Conservation (phyloP, 2,113 vertebrate species). For the Mus pahari region DNA sequence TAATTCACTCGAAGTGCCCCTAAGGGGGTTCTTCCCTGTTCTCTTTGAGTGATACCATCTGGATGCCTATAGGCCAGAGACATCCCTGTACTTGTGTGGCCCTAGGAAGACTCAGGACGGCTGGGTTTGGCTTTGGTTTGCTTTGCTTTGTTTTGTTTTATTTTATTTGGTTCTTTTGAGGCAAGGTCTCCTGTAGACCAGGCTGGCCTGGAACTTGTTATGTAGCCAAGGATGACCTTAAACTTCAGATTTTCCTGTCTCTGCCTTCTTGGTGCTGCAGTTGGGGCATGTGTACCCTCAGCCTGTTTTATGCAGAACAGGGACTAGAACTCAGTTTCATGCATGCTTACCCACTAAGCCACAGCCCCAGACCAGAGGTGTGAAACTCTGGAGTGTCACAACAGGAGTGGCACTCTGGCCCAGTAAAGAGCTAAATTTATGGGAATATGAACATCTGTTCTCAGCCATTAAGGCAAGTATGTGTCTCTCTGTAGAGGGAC, state of each 20-base stretch:
- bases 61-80: background rate
- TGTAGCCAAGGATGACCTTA: background rate
- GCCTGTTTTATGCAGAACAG: background rate
- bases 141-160: background rate
- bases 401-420: background rate
- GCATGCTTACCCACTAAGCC: background rate
- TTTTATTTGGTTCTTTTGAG: background rate
- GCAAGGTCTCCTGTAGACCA: background rate
- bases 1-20: background rate
- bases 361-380: background rate
- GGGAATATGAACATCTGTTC: background rate
- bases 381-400: background rate
- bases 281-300: too few relatives aligned
- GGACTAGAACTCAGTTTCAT: background rate
- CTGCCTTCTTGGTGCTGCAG: too few relatives aligned
- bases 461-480: background rate
- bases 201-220: background rate
- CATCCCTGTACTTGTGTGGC: background rate
- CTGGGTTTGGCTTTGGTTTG: background rate
- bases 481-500: background rate
- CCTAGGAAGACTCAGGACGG: background rate
- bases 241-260: background rate
- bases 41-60: background rate
- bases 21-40: too few relatives aligned
- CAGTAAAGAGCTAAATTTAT: rapidly evolving